Percentiles rank a stretch among this genome's conserved stretches.
Evolutionary conservation across 2,797 vertebrate genomes (phyloP).

Genomic region (Pelodytes ibericus): DNA sequence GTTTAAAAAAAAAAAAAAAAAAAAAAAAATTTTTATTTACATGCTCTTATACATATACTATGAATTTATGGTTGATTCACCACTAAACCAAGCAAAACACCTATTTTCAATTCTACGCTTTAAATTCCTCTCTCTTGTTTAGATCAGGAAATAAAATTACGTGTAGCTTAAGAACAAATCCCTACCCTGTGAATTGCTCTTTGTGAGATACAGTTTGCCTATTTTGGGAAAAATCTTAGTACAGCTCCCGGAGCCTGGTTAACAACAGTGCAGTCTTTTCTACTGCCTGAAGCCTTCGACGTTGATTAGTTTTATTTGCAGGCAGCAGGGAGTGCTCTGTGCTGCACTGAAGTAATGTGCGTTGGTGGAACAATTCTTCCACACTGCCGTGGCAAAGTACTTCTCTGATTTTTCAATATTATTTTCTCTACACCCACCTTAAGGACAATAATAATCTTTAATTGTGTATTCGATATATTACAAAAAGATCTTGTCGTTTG

Average conservation of each 20-base stretch:
- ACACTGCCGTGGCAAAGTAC: neutral
- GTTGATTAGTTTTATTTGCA: constrained; percentile 3
- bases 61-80: too few species aligned
- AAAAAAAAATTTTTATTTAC: too few species aligned
- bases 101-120: too few species aligned
- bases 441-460: constrained; percentile 26
- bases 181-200: neutral
- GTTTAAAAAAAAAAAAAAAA: too few species aligned
- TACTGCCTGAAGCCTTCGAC: constrained; percentile 8
- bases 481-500: too few species aligned
- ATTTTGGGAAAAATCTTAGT: neutral
- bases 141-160: too few species aligned
- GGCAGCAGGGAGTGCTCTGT: constrained; percentile 27
- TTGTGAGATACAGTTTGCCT: neutral
- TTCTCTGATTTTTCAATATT: neutral
- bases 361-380: constrained; percentile 33
- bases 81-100: too few species aligned
- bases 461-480: too few species aligned
- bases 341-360: constrained; percentile 23
- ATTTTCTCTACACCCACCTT: constrained; percentile 33
- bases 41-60: too few species aligned
- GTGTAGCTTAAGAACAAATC: too few species aligned
- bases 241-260: neutral
- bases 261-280: neutral
- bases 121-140: too few species aligned